A percentile compares a stretch with the other conserved stretches of the same genome.
These are phyloP conservation scores for Neoniphon sammara DNA, from an alignment of 2,797 vertebrate genomes.

Conservation along the genomic window DNA sequence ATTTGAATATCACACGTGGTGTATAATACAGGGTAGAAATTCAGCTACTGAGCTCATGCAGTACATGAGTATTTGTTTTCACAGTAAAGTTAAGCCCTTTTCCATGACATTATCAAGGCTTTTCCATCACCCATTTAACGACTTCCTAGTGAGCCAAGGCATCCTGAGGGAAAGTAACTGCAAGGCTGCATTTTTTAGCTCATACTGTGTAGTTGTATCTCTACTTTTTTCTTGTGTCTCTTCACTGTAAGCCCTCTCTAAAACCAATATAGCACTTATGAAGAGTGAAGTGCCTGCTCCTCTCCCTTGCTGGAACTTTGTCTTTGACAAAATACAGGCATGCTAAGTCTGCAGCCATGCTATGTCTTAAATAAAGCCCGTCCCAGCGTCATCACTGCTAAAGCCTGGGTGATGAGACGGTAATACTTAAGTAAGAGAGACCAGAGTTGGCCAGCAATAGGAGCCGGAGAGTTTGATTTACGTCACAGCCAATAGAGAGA, in stretches of 20 bases:
- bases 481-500: conserved; percentile 21
- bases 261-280: background rate
- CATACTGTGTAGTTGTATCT: no score
- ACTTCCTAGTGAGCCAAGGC: no score
- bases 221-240: no score
- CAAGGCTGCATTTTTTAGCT: no score
- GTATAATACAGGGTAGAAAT: no score
- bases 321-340: background rate
- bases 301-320: background rate
- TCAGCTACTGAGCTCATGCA: no score
- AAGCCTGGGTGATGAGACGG: background rate
- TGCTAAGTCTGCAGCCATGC: background rate
- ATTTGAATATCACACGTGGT: no score
- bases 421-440: conserved; percentile 18
- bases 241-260: background rate
- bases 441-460: conserved; percentile 5
- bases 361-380: background rate
- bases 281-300: background rate
- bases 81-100: no score
- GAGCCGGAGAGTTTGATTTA: conserved; percentile 30
- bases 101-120: no score
- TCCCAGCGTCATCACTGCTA: background rate
- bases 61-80: no score
- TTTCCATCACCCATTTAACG: no score
- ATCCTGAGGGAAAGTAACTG: no score